Conservation (phyloP, 2,888 invertebrate species). For the Cabera pusaria region DNA sequence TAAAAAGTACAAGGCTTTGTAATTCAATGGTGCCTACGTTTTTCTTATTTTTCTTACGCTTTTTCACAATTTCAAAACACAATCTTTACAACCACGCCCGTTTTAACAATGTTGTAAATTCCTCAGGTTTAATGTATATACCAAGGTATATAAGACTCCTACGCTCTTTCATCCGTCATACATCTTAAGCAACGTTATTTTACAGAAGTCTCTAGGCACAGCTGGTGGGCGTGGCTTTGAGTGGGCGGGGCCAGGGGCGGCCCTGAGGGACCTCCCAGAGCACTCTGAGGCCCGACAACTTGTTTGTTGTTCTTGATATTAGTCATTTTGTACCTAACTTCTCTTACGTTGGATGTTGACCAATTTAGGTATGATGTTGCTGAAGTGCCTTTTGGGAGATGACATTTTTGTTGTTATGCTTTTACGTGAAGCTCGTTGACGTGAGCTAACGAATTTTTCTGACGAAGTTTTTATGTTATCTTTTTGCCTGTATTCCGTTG, state of each 20-base stretch:
- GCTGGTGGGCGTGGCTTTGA: conserved; percentile 57
- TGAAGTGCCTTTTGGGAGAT: conserved; percentile 20
- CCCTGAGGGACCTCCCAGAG: conserved; percentile 70
- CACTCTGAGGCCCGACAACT: conserved; percentile 58
- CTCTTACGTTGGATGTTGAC: conserved; percentile 27
- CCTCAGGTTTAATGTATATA: too few species aligned
- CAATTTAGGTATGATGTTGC: conserved; percentile 28
- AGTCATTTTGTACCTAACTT: conserved; percentile 38
- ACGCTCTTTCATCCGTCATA: conserved; percentile 34
- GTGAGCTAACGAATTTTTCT: too few species aligned
- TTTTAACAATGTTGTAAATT: too few species aligned
- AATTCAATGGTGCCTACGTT: too few species aligned
- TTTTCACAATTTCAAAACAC: too few species aligned
- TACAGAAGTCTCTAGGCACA: conserved; percentile 63
- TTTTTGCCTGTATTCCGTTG: too few species aligned
- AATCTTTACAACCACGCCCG: too few species aligned
- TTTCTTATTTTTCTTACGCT: too few species aligned
- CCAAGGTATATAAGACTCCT: too few species aligned
- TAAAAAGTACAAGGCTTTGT: too few species aligned
- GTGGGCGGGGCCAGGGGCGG: conserved; percentile 64
- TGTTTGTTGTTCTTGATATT: conserved; percentile 57
- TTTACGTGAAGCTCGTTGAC: too few species aligned
- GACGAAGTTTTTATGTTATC: too few species aligned
- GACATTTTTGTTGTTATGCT: conserved; percentile 3
- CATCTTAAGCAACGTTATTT: conserved; percentile 58